Percentiles rank a stretch among this genome's conserved stretches.
phyloP scores from a whole-genome alignment of 1,140 invertebrate genomes.

The Stenopsyche tienmushanensis region DNA sequence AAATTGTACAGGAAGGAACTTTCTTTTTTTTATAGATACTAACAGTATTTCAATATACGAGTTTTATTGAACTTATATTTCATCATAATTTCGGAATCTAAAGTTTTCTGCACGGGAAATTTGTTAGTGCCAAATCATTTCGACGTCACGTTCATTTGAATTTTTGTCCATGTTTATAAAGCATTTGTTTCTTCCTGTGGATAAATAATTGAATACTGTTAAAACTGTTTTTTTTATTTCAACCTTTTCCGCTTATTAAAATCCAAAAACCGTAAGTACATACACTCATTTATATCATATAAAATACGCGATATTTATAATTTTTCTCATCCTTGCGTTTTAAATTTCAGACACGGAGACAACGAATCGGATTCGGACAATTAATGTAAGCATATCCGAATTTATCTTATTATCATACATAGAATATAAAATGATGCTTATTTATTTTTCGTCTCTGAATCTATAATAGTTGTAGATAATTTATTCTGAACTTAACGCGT shows the following conservation, averaged over 20 bases:
- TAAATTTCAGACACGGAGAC: too few species aligned
- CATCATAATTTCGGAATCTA: neutral
- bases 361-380: too few species aligned
- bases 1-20: slow-evolving; percentile 33
- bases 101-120: slow-evolving; percentile 9
- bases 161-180: slow-evolving; percentile 7
- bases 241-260: neutral
- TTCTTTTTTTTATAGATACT: neutral
- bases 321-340: too few species aligned
- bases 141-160: neutral
- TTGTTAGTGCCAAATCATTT: slow-evolving; percentile 24
- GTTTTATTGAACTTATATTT: too few species aligned
- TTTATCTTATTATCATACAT: too few species aligned
- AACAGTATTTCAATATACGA: too few species aligned
- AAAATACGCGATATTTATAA: too few species aligned
- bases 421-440: slow-evolving; percentile 19
- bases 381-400: too few species aligned
- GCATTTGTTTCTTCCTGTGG: slow-evolving; percentile 37
- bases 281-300: too few species aligned
- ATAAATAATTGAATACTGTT: slow-evolving; percentile 34
- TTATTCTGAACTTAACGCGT: slow-evolving; percentile 29
- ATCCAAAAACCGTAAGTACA: neutral
- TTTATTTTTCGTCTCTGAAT: slow-evolving; percentile 40
- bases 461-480: slow-evolving; percentile 24
- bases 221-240: neutral